Percentiles rank a stretch among this genome's conserved stretches.
Evolutionary conservation across 2,113 vertebrate species (phyloP).

Genomic region (Ardeotis arabs): DNA sequence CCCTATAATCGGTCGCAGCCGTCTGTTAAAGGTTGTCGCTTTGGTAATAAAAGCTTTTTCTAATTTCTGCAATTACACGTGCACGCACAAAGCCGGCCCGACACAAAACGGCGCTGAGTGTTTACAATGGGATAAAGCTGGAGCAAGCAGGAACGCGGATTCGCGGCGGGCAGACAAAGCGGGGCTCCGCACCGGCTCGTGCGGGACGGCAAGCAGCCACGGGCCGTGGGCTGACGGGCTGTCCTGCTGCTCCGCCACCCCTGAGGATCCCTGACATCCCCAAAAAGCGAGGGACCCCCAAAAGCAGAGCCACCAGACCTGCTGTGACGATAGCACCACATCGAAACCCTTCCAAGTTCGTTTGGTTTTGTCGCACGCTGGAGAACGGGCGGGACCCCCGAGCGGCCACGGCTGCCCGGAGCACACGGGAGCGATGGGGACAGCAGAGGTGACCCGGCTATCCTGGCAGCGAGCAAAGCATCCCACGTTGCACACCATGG

Average conservation of each 20-base stretch:
- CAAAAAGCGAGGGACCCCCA: neutral
- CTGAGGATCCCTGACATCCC: fast-evolving
- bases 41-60: neutral
- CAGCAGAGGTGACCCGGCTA: neutral
- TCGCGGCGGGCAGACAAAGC: neutral
- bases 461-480: fast-evolving
- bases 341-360: neutral
- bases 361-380: neutral
- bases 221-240: fast-evolving
- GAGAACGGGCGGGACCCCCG: fast-evolving
- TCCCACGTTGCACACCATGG: neutral
- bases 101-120: neutral
- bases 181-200: neutral
- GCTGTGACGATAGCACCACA: fast-evolving
- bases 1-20: fast-evolving
- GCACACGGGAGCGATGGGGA: neutral
- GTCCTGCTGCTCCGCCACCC: neutral
- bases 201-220: neutral
- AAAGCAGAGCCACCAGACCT: neutral
- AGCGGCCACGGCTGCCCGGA: neutral
- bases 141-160: neutral
- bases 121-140: neutral
- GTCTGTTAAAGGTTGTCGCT: neutral
- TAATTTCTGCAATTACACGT: neutral
- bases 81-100: neutral